These are phyloP conservation scores for Meganola albula DNA, from an alignment of 2,888 invertebrate genomes.

Conservation along the genomic window DNA sequence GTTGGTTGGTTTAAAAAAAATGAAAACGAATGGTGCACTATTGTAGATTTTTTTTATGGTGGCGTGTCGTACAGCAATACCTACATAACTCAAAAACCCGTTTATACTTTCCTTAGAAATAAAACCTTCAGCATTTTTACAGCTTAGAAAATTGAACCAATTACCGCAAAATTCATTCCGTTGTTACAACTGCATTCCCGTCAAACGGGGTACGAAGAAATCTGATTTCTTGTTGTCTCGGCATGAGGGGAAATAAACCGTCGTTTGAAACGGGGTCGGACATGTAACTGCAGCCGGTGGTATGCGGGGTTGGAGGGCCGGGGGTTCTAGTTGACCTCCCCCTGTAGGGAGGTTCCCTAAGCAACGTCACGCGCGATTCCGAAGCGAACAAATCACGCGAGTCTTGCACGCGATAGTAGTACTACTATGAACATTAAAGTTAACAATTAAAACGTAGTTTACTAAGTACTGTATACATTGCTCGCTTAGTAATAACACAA, in stretches of 20 bases:
- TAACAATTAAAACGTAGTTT: conserved; percentile 29
- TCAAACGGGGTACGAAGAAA: conserved; percentile 34
- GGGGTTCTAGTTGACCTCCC: conserved; percentile 46
- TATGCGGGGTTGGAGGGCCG: conserved; percentile 68
- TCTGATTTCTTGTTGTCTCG: conserved; percentile 48
- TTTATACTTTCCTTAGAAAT: no score
- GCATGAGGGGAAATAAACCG: conserved; percentile 60
- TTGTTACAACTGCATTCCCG: conserved; percentile 5
- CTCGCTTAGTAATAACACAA: conserved; percentile 3
- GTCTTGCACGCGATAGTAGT: conserved; percentile 54
- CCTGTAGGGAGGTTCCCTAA: conserved; percentile 51
- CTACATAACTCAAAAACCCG: no score
- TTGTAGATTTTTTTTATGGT: no score
- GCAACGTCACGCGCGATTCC: conserved; percentile 68
- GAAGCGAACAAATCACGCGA: conserved; percentile 71
- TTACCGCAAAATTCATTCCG: no score
- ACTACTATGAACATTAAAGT: conserved; percentile 33
- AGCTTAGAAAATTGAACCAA: no score
- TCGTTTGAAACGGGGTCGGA: conserved; percentile 69
- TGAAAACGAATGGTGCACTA: no score
- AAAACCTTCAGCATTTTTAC: no score
- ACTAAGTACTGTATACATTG: conserved; percentile 20
- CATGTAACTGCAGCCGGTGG: conserved; percentile 64
- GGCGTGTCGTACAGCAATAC: no score
- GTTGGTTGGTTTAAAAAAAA: no score